A percentile compares a stretch with the other conserved stretches of the same genome.
Evolutionary conservation across 2,797 vertebrate species (phyloP).

Genomic region (Linurgus olivaceus): DNA sequence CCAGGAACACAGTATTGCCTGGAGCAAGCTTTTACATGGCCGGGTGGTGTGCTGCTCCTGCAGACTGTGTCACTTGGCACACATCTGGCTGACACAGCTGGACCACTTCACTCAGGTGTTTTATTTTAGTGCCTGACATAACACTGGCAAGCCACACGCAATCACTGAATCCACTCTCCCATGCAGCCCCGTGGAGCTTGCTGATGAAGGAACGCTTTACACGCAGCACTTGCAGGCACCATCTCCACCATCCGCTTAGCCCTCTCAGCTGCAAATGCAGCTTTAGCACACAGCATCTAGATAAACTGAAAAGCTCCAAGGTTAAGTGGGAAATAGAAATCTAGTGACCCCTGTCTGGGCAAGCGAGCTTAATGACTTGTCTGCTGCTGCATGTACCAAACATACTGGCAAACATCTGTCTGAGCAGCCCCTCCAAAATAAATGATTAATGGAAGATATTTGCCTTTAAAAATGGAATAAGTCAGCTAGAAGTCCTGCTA

Average conservation of each 20-base stretch:
- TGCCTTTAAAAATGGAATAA: conserved; percentile 28
- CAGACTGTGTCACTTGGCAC: conserved; percentile 10
- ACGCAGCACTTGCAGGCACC: background rate
- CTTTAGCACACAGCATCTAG: conserved; percentile 17
- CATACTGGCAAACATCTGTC: conserved; percentile 9
- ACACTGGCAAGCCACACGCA: background rate
- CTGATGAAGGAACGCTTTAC: background rate
- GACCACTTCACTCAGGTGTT: conserved; percentile 36
- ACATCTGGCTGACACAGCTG: conserved; percentile 46
- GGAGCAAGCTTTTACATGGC: conserved; percentile 17
- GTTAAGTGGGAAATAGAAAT: conserved; percentile 70
- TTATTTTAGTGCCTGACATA: conserved; percentile 23
- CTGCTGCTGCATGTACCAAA: conserved; percentile 23
- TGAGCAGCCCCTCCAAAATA: conserved; percentile 22
- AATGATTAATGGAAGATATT: conserved; percentile 1
- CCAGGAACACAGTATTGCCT: background rate
- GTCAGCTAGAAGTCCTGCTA: background rate
- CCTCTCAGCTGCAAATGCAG: conserved; percentile 33
- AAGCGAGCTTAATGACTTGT: conserved; percentile 59
- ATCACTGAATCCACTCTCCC: background rate
- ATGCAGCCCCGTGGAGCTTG: background rate
- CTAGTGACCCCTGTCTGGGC: conserved; percentile 57
- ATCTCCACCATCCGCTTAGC: background rate
- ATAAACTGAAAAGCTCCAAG: conserved; percentile 66
- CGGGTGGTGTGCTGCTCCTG: background rate